A percentile compares a stretch with the other conserved stretches of the same genome.
These are phyloP conservation scores for Drosophila novamexicana DNA, from an alignment of 1,140 invertebrate genomes.

Conservation along the genomic window DNA sequence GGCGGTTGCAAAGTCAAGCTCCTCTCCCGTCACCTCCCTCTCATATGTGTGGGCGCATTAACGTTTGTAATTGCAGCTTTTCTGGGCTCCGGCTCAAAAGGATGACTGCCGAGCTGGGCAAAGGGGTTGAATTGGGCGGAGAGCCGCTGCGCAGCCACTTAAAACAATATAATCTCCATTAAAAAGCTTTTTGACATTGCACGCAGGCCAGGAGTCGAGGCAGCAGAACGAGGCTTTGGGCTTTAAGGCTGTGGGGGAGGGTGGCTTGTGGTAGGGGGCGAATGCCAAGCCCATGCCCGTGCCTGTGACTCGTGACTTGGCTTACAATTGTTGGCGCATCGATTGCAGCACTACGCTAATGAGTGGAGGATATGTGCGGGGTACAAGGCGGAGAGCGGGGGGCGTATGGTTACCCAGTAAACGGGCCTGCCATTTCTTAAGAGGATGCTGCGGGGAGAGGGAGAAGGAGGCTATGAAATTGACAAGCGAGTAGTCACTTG, in stretches of 20 bases:
- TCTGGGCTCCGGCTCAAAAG: conserved; percentile 34
- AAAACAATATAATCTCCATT: conserved; percentile 83
- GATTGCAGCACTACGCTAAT: conserved; percentile 43
- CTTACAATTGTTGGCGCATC: conserved; percentile 40
- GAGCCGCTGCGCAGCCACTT: conserved; percentile 58
- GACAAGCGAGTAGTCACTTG: conserved; percentile 27
- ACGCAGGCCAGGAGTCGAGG: conserved; percentile 26
- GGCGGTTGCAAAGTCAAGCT: conserved; percentile 78
- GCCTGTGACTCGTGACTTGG: background rate
- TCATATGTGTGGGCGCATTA: conserved; percentile 56
- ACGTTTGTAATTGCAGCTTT: conserved; percentile 81
- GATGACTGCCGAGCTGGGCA: background rate
- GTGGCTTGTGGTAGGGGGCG: too few species aligned
- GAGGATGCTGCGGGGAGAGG: background rate
- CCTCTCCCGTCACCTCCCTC: too few species aligned
- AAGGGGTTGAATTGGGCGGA: background rate
- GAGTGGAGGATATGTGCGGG: conserved; percentile 5
- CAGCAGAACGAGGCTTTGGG: background rate
- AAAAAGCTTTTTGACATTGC: conserved; percentile 82
- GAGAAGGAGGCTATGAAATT: conserved; percentile 10
- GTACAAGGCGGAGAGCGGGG: background rate
- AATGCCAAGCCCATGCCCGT: background rate
- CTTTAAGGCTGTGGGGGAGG: background rate
- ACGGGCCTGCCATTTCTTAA: conserved; percentile 34
- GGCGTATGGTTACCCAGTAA: background rate